These are phyloP conservation scores for Hiodon tergisus DNA, from an alignment of 2,113 vertebrate genomes.

Conservation along the genomic window DNA sequence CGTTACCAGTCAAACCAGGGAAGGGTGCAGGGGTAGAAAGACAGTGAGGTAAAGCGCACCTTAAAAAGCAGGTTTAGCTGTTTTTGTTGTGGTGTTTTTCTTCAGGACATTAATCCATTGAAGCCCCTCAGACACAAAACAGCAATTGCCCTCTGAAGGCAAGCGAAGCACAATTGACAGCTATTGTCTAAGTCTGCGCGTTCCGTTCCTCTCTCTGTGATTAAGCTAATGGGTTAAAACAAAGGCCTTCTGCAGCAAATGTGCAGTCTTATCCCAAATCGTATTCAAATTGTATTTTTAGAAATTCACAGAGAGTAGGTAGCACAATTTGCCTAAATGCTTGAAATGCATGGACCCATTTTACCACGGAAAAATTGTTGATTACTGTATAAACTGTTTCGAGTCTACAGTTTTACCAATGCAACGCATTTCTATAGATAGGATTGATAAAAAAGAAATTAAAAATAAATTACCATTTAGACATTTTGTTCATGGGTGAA, in stretches of 20 bases:
- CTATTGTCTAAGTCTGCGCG: conserved; percentile 34
- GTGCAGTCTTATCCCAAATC: conserved; percentile 46
- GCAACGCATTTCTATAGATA: no score
- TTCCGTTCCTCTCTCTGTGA: conserved; percentile 51
- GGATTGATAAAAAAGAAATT: no score
- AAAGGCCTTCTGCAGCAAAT: conserved; percentile 36
- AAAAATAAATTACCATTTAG: no score
- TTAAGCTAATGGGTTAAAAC: conserved; percentile 54
- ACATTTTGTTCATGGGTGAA: no score
- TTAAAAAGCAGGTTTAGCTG: no score
- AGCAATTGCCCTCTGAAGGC: conserved; percentile 20
- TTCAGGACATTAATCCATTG: conserved; percentile 37
- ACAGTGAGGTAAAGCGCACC: neutral
- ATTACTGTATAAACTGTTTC: no score
- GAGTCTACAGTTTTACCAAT: no score
- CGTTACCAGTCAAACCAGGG: conserved; percentile 25
- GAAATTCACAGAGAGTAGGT: no score
- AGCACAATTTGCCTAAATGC: no score
- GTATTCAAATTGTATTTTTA: no score
- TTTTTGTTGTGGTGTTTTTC: neutral
- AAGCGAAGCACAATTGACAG: conserved; percentile 6
- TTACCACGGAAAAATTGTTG: no score
- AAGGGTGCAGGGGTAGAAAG: conserved; percentile 11
- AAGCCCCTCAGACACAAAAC: conserved; percentile 37
- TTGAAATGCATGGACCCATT: no score